These are phyloP conservation scores for Nemurella pictetii DNA, from an alignment of 2,888 invertebrate species.

Conservation along the genomic window DNA sequence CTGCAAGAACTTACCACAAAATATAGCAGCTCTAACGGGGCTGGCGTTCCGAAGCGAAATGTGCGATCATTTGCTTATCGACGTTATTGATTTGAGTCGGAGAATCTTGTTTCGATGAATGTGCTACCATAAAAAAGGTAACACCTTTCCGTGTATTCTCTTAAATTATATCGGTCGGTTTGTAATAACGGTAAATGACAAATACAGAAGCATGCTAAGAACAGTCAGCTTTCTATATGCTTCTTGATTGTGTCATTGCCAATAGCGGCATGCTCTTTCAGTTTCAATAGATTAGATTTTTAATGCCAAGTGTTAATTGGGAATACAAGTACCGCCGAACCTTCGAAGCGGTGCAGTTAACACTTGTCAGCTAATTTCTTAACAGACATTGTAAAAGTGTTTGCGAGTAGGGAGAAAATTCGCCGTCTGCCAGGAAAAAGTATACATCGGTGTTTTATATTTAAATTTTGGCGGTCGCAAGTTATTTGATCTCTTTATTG, in stretches of 20 bases:
- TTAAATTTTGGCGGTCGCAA: background rate
- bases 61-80: conserved; percentile 2
- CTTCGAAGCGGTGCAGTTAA: background rate
- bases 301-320: background rate
- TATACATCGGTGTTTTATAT: background rate
- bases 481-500: background rate
- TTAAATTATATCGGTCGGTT: background rate
- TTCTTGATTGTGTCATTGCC: background rate
- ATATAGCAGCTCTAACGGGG: background rate
- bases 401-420: background rate
- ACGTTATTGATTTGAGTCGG: background rate
- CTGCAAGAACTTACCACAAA: conserved; percentile 13
- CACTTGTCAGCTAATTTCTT: background rate
- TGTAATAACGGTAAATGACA: background rate
- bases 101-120: background rate
- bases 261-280: background rate
- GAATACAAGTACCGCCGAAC: background rate
- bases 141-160: too few species aligned
- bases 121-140: background rate
- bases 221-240: background rate
- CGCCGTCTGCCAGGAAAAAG: background rate
- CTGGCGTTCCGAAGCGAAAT: background rate
- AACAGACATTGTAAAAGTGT: background rate
- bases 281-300: background rate
- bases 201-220: background rate